phyloP scores from a whole-genome alignment of 2,113 vertebrate species.

The Sphaerodactylus townsendi region DNA sequence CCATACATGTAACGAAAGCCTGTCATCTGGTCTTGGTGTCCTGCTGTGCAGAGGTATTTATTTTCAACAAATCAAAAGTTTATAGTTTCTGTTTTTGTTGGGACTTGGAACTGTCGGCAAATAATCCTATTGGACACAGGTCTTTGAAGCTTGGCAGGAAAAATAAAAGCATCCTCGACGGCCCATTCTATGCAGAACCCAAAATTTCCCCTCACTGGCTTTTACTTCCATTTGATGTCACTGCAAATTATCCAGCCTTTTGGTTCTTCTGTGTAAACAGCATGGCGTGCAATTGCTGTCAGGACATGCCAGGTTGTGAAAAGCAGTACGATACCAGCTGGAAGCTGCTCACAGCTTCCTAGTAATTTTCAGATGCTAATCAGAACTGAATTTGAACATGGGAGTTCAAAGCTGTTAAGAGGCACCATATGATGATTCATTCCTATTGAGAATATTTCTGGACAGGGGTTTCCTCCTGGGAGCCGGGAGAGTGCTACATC shows the following conservation, averaged over 20 bases:
- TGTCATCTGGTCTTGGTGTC: background rate
- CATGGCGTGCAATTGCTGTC: background rate
- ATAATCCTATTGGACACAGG: background rate
- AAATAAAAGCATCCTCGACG: background rate
- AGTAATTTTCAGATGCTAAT: constrained; percentile 21
- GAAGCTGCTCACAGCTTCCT: constrained; percentile 2
- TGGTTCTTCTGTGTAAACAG: background rate
- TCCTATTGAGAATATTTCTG: constrained; percentile 3
- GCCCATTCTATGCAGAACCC: background rate
- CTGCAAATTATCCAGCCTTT: background rate
- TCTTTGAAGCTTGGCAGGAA: background rate
- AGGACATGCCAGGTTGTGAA: constrained; percentile 6
- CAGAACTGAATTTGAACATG: constrained; percentile 18
- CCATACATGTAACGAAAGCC: background rate
- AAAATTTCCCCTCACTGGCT: background rate
- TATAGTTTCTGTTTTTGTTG: background rate
- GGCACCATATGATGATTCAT: constrained; percentile 13
- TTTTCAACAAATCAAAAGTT: constrained; percentile 11
- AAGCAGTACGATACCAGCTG: background rate
- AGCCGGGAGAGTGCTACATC: background rate
- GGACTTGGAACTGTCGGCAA: background rate
- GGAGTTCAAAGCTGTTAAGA: constrained; percentile 12
- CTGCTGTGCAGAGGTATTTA: constrained; percentile 13
- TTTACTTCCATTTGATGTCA: background rate
- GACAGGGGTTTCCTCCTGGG: background rate